A percentile compares a stretch with the other conserved stretches of the same genome.
Conservation (phyloP, 2,113 vertebrate genomes). For the Nesogale talazaci region DNA sequence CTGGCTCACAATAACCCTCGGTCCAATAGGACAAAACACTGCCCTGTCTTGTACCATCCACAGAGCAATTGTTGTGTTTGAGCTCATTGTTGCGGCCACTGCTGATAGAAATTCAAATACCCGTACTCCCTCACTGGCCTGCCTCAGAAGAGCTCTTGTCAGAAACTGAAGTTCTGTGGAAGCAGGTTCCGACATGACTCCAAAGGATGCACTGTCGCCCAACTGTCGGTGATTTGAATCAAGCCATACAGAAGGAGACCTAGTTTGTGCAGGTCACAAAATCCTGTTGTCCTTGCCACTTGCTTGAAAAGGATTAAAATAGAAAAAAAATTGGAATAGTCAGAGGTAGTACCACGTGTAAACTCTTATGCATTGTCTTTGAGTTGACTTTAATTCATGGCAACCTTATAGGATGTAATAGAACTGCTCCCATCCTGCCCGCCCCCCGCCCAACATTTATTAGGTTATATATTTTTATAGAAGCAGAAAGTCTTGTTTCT, state of each 20-base stretch:
- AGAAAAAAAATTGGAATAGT: slow-evolving; percentile 60
- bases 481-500: too few species aligned
- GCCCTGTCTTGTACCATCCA: too few species aligned
- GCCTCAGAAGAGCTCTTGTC: not conserved
- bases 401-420: too few species aligned
- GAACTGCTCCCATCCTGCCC: too few species aligned
- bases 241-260: slow-evolving; percentile 98
- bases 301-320: slow-evolving; percentile 95
- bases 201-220: slow-evolving; percentile 97
- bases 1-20: too few species aligned
- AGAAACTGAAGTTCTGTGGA: slow-evolving; percentile 84
- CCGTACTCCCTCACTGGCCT: not conserved
- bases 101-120: not conserved
- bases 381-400: too few species aligned
- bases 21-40: too few species aligned
- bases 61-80: too few species aligned
- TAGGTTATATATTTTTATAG: too few species aligned
- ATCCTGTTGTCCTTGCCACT: slow-evolving; percentile 96
- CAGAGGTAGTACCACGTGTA: not conserved
- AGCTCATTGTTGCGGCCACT: not conserved
- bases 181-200: slow-evolving; percentile 99
- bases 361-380: too few species aligned
- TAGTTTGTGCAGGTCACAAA: slow-evolving; percentile 97
- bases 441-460: too few species aligned
- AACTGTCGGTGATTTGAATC: slow-evolving; percentile 98